Evolutionary conservation across 2,888 invertebrate genomes (phyloP).

Genomic region (Leucoptera coffeella): DNA sequence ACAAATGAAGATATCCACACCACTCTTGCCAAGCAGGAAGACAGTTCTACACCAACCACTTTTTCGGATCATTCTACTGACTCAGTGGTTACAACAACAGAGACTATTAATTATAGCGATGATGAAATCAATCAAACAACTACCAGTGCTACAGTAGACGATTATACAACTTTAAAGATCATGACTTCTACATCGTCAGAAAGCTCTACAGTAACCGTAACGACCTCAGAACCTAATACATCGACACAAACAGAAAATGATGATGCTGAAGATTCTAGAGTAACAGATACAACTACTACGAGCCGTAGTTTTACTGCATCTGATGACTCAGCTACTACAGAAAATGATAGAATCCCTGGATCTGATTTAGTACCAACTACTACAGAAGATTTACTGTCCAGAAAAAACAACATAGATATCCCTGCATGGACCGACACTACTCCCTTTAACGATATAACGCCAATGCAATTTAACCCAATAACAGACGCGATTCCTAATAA

Average conservation of each 20-base stretch:
- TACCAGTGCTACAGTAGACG: background rate
- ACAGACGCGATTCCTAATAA: conserved; percentile 18
- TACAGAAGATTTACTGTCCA: conserved; percentile 31
- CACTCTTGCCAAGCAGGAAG: too few species aligned
- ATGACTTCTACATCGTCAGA: too few species aligned
- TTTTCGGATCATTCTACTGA: too few species aligned
- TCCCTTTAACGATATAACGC: conserved; percentile 25
- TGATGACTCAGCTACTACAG: background rate
- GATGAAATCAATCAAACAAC: too few species aligned
- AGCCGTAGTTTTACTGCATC: too few species aligned
- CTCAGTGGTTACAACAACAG: too few species aligned
- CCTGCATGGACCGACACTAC: conserved; percentile 39
- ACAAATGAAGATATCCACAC: background rate
- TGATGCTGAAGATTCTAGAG: background rate
- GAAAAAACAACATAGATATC: conserved; percentile 37
- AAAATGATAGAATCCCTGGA: background rate
- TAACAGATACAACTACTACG: background rate
- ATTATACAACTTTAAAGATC: background rate
- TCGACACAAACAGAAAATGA: too few species aligned
- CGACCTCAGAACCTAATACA: too few species aligned
- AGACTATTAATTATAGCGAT: too few species aligned
- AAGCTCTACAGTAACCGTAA: too few species aligned
- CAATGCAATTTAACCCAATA: conserved; percentile 19
- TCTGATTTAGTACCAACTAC: conserved; percentile 6
- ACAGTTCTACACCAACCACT: too few species aligned